Conservation (phyloP, 2,113 vertebrate species). For the Castor canadensis region DNA sequence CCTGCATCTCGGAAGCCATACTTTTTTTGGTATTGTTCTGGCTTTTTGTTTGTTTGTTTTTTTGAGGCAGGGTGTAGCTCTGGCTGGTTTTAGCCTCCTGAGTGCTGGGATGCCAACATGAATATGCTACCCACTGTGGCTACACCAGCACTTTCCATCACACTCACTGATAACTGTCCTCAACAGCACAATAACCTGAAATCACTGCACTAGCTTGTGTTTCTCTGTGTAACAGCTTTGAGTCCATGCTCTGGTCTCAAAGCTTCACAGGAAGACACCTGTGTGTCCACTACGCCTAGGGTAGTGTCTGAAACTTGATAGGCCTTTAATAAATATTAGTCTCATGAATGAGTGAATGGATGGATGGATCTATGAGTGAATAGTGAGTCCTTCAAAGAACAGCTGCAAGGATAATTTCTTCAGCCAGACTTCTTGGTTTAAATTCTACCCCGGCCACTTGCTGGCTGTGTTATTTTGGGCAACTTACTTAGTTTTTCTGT, state of each 20-base stretch:
- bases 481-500: conserved; percentile 4
- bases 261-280: neutral
- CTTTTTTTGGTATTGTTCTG: too few species aligned
- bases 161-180: neutral
- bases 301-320: neutral
- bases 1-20: neutral
- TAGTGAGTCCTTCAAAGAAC: neutral
- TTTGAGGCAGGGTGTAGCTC: neutral
- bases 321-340: neutral
- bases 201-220: accelerated
- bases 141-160: neutral
- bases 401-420: neutral
- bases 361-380: neutral
- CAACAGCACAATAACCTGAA: neutral
- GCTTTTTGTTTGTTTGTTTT: neutral
- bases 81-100: neutral
- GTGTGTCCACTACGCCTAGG: neutral
- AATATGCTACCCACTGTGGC: neutral
- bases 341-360: neutral
- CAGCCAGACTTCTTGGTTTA: neutral
- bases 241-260: neutral
- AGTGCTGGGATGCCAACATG: too few species aligned
- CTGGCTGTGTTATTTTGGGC: neutral
- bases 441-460: neutral
- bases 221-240: neutral